A percentile compares a stretch with the other conserved stretches of the same genome.
Conservation (phyloP, 2,113 vertebrate species). For the Gavialis gangeticus region DNA sequence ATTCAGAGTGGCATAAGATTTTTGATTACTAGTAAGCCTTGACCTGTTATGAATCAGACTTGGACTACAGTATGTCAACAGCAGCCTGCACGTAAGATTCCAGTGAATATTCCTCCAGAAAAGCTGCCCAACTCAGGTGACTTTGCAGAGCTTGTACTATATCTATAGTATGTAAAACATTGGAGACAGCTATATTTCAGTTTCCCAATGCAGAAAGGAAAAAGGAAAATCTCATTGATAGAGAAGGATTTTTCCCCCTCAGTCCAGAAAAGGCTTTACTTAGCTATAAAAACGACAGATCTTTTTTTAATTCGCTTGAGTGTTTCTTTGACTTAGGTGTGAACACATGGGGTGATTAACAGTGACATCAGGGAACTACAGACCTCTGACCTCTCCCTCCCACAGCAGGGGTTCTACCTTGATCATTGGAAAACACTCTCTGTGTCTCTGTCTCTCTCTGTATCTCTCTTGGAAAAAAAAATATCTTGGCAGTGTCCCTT, state of each 20-base stretch:
- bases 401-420: rapidly evolving
- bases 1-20: too few relatives aligned
- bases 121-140: background rate
- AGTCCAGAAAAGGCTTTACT: background rate
- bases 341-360: background rate
- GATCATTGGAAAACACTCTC: too few relatives aligned
- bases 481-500: too few relatives aligned
- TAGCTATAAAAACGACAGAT: background rate
- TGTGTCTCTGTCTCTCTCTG: too few relatives aligned
- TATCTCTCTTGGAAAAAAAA: too few relatives aligned
- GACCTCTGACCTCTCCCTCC: background rate
- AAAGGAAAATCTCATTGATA: background rate
- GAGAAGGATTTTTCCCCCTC: background rate
- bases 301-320: background rate
- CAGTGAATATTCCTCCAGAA: rapidly evolving
- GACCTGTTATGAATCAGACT: background rate
- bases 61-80: background rate
- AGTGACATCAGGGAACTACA: background rate
- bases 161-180: background rate
- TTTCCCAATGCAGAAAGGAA: background rate
- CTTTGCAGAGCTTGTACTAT: rapidly evolving
- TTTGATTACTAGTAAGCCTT: background rate
- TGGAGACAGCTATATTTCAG: background rate
- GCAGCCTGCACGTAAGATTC: rapidly evolving
- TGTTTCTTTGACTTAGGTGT: background rate